Base-by-base conservation (phyloP, 2,797 vertebrate species). In the Holocentrus rufus region DNA sequence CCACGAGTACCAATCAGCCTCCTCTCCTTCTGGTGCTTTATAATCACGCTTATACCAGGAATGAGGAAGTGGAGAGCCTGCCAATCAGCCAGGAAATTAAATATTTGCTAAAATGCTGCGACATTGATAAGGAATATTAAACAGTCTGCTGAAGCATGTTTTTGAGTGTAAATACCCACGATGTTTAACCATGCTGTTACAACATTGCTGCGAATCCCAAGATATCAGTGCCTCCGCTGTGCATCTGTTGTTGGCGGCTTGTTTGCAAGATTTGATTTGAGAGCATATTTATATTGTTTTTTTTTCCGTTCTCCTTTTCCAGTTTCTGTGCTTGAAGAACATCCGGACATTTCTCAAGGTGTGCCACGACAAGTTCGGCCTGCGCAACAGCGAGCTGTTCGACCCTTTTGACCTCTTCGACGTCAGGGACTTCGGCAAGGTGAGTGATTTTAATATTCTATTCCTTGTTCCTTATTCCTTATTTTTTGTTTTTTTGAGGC, bases 271-370 rank as follows among this genome's bases (percentile, higher is more conserved):
- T 10, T 20, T 5, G 31, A 4, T 66, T 30, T 15, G 22, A 47
- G 3, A 14, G 0, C 34, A 2, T 2, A 36, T 74, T 82, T 1
- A 85, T 34, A 7, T 15, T 17, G 15, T 52, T n/a, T 34, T 62
- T n/a, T n/a, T n/a, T 27, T 55, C 62, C 17, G 25, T 62, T 30
- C 82, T 2, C 79, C 6, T 77, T 57, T 61, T 69, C 1, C 72
- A 99, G 98, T 99, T 99, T 77, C 93, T 99, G 74, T 99, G 98
- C 59, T 54, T 99, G 94, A 99, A 99, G 94, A 99, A 99, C 87
- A 99, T 99, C 80, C 93, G 97, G 49, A 99, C 96, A 0, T 99
- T 99, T 89, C 94, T 99, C 0, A 98, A 97, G 83, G 97, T 98
- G 69, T 99, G 98, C 76, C 98, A 99, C 0, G 98, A 99, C 84